These are phyloP conservation scores for Drosophila subquinaria DNA, from an alignment of 2,888 invertebrate genomes.

Conservation along the genomic window DNA sequence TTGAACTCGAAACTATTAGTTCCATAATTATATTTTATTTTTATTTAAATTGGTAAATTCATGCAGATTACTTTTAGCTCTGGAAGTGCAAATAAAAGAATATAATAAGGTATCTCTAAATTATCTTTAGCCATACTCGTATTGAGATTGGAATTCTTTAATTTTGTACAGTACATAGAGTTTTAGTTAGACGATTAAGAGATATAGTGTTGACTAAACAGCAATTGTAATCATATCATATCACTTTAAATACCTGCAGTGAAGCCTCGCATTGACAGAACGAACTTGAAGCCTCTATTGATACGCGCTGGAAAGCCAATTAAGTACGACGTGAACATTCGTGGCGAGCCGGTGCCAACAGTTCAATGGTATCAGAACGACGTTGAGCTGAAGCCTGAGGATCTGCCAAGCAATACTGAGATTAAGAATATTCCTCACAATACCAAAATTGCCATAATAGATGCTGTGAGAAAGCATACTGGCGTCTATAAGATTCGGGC, in stretches of 20 bases:
- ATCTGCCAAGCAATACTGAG: slow-evolving; percentile 87
- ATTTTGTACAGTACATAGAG: too few species aligned
- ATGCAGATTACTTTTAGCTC: too few species aligned
- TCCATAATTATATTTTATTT: too few species aligned
- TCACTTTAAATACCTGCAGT: slow-evolving; percentile 87
- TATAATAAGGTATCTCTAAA: background rate
- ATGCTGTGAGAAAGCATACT: slow-evolving; percentile 93
- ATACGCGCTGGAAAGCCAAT: slow-evolving; percentile 96
- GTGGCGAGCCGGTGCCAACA: slow-evolving; percentile 97
- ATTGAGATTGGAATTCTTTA: too few species aligned
- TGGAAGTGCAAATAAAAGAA: background rate
- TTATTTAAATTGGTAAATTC: background rate
- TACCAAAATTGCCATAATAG: slow-evolving; percentile 93
- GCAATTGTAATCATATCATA: background rate
- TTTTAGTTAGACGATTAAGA: background rate
- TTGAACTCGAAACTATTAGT: too few species aligned
- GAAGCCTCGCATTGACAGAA: slow-evolving; percentile 98
- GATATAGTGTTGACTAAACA: background rate
- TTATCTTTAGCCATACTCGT: background rate
- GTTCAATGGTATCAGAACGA: slow-evolving; percentile 95
- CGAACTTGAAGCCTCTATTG: slow-evolving; percentile 94
- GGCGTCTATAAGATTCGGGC: slow-evolving; percentile 96
- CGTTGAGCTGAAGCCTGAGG: slow-evolving; percentile 90
- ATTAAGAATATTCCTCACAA: slow-evolving; percentile 96
- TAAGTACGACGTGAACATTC: slow-evolving; percentile 96